phyloP scores from a whole-genome alignment of 1,140 invertebrate genomes.

The Venturia canescens region DNA sequence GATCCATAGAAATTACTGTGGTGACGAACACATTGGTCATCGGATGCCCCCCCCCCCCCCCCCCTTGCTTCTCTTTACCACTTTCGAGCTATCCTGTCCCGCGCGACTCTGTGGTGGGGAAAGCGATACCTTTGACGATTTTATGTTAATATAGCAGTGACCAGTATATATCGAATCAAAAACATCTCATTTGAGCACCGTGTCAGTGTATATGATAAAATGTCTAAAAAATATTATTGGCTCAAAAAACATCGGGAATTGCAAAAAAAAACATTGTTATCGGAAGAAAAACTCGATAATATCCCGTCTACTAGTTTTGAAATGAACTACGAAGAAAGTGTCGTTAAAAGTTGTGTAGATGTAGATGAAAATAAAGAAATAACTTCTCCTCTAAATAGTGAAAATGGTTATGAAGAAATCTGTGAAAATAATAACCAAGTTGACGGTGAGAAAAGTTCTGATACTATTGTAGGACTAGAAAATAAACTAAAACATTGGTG shows the following conservation, averaged over 20 bases:
- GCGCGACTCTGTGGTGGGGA: too few relatives aligned
- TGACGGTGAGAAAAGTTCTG: constrained; percentile 29
- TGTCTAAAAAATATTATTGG: constrained; percentile 33
- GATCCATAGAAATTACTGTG: too few relatives aligned
- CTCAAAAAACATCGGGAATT: constrained; percentile 32
- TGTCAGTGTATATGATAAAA: constrained; percentile 9
- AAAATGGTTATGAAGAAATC: constrained; percentile 75
- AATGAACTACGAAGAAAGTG: constrained; percentile 17
- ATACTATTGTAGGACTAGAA: constrained; percentile 6
- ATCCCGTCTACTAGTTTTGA: constrained; percentile 5
- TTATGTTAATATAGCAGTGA: too few relatives aligned
- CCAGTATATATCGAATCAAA: too few relatives aligned
- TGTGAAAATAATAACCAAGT: constrained; percentile 14
- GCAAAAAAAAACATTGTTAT: constrained; percentile 5
- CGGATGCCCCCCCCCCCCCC: too few relatives aligned
- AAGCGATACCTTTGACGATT: too few relatives aligned
- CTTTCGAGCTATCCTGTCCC: too few relatives aligned
- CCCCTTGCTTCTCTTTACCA: too few relatives aligned
- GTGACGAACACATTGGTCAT: too few relatives aligned
- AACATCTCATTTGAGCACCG: too few relatives aligned
- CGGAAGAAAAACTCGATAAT: constrained; percentile 16
- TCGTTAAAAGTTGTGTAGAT: constrained; percentile 2
- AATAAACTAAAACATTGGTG: constrained; percentile 44
- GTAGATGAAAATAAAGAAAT: constrained; percentile 62
- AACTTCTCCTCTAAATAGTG: constrained; percentile 80